These are phyloP conservation scores for Sinotaia quadrata DNA, from an alignment of 2,888 invertebrate genomes.

Conservation along the genomic window DNA sequence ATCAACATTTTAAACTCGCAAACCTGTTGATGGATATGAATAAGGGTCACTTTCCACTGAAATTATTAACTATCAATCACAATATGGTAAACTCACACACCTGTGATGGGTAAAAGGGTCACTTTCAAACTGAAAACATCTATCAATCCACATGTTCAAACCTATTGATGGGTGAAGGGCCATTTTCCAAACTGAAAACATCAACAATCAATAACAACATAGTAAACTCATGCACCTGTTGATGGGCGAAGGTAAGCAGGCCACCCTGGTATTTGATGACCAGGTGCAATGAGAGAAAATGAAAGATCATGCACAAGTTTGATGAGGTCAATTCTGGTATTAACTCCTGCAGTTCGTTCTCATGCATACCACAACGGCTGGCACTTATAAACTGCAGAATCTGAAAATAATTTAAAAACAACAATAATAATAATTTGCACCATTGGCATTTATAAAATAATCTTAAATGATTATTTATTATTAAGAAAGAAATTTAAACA, in stretches of 20 bases:
- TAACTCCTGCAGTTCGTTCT: conserved; percentile 63
- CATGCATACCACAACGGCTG: conserved; percentile 66
- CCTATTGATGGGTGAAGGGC: neutral
- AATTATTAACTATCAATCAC: too few species aligned
- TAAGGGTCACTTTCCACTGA: too few species aligned
- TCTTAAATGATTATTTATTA: neutral
- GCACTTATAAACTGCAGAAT: conserved; percentile 61
- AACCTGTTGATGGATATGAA: too few species aligned
- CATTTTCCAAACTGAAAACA: neutral
- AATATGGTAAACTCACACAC: too few species aligned
- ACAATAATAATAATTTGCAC: neutral
- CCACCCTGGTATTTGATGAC: conserved; percentile 65
- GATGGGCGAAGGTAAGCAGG: conserved; percentile 65
- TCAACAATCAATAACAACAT: neutral
- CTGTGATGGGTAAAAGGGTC: neutral
- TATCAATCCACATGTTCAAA: neutral
- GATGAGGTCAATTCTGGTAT: conserved; percentile 61
- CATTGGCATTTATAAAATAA: neutral
- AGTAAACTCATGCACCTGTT: conserved; percentile 53
- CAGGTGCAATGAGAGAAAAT: conserved; percentile 56
- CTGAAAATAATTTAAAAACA: conserved; percentile 52
- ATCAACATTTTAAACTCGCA: too few species aligned
- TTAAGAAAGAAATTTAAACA: neutral
- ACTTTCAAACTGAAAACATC: neutral
- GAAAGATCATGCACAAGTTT: conserved; percentile 58